phyloP scores from a whole-genome alignment of 2,888 invertebrate species.

The Clanis bilineata region DNA sequence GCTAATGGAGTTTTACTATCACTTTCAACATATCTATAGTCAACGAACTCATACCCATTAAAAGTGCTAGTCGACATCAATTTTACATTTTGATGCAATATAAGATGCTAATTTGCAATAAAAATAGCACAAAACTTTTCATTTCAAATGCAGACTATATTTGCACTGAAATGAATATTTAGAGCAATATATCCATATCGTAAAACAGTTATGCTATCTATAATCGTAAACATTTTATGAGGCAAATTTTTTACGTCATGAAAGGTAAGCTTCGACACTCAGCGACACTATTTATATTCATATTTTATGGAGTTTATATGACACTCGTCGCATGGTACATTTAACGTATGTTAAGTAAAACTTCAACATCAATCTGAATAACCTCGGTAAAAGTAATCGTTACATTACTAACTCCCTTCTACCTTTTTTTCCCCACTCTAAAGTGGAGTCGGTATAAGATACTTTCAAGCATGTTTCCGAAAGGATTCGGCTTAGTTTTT shows the following conservation, averaged over 20 bases:
- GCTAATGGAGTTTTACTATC: neutral
- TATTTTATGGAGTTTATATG: constrained; percentile 6
- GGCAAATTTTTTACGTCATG: neutral
- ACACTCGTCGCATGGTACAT: neutral
- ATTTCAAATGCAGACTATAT: neutral
- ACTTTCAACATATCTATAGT: neutral
- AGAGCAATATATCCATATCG: neutral
- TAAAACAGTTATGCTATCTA: constrained; percentile 1
- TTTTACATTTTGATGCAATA: neutral
- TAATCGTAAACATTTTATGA: constrained; percentile 6
- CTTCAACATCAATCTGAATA: no score
- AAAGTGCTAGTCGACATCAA: neutral
- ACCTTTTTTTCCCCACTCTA: no score
- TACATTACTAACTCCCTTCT: no score
- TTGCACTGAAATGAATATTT: neutral
- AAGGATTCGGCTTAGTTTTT: no score
- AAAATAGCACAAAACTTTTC: neutral
- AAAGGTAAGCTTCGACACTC: constrained; percentile 13
- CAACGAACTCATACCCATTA: neutral
- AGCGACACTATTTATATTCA: constrained; percentile 9
- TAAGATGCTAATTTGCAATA: neutral
- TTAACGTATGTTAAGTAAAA: neutral
- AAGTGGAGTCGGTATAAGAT: no score
- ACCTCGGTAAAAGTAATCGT: no score
- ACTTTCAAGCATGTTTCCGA: no score